Base-by-base conservation (phyloP, 2,113 vertebrate genomes). In the Syngnathus scovelli region DNA sequence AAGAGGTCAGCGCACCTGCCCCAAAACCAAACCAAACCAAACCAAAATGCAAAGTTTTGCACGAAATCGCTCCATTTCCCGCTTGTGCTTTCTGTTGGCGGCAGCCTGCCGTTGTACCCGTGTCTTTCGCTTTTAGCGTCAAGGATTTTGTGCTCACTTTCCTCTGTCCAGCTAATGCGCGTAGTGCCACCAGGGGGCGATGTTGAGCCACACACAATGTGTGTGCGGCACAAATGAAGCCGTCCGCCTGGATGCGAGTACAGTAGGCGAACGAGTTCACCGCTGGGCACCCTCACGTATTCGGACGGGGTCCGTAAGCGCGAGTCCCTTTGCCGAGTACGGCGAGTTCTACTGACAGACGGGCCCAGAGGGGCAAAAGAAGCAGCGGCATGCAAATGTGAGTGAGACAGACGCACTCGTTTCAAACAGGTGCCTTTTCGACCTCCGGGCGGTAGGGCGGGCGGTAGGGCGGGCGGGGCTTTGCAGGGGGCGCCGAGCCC, bases 331-430 rank as follows among this genome's bases (percentile, higher is more conserved):
- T 71, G 87, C 83, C 85, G 85, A 90, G 85, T 82, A 81, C 86
- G 84, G 89, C 83, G 81, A 88, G 90, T 89, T 92, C 90, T 91
- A 91, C 90, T 90, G 83, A 71, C 87, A 91, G 89, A 88, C 88
- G 83, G 88, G 87, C 83, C 86, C 27, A 3, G 87, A 79, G 84
- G 78, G 76, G 70, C 76, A 78, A 72, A 75, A 78, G 70, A 74
- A 68, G 60, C 64, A 21, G 36, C 59, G n/a, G 18, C 10, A 44
- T 62, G 11, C n/a, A 43, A 18, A 61, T 21, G 60, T 15, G 60
- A 33, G 10, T 37, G 27, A 33, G 27, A 33, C 27, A 33, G 27
- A 33, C 27, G 27, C 27, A 33, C 3, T 33, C 27, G 27, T 33
- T 33, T 33, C 27, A 33, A 33, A 33, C 41, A 43, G 41, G 74